Percentiles rank a stretch among this genome's conserved stretches.
Conservation (phyloP, 2,888 invertebrate genomes). For the Melolontha melolontha region DNA sequence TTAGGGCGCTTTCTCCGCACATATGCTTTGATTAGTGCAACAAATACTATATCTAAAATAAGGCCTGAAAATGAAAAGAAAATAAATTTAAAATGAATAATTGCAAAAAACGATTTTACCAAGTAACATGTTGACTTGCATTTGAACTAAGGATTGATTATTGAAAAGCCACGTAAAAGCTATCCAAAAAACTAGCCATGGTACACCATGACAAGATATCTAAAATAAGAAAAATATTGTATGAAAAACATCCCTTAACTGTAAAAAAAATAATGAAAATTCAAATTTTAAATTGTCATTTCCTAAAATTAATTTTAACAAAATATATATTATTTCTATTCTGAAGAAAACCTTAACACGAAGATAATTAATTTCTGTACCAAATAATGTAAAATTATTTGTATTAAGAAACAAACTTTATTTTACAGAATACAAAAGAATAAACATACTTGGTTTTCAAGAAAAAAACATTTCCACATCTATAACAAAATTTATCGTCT, state of each 20-base stretch:
- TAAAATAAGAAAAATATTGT: conserved; percentile 60
- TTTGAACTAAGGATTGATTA: conserved; percentile 76
- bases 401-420: too few species aligned
- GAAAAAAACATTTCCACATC: too few species aligned
- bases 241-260: not conserved
- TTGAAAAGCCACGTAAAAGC: conserved; percentile 83
- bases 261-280: not conserved
- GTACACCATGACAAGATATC: conserved; percentile 90
- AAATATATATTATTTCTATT: too few species aligned
- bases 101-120: conserved; percentile 68
- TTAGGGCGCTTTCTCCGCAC: conserved; percentile 82
- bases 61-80: conserved; percentile 73
- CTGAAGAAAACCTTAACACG: too few species aligned
- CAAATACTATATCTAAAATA: conserved; percentile 81
- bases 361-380: too few species aligned
- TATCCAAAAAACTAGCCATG: conserved; percentile 84
- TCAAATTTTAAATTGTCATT: not conserved
- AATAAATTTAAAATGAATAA: not conserved
- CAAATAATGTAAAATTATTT: too few species aligned
- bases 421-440: too few species aligned
- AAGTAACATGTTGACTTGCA: conserved; percentile 87
- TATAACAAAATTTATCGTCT: too few species aligned
- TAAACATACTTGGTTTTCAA: too few species aligned
- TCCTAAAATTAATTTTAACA: too few species aligned
- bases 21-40: conserved; percentile 82